Evolutionary conservation across 1,140 invertebrate species (phyloP), one percentile per base, ranked within the genome.

Genomic region (Solenopsis fugax): DNA sequence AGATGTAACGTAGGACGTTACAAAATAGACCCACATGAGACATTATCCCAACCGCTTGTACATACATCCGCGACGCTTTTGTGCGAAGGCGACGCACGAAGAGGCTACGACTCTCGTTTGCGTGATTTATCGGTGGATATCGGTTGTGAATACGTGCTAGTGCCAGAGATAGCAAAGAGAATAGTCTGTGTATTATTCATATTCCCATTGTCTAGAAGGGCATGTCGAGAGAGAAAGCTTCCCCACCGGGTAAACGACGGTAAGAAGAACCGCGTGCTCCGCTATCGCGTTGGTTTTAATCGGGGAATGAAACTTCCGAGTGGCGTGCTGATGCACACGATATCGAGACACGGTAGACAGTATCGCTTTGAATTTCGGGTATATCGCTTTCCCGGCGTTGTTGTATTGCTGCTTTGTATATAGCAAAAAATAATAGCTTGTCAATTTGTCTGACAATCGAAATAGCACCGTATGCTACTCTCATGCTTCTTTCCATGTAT

Each of bases 61-160:
- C 29, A 16, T 78, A 67, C 29, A 16, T 52, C 29, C 76, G 29
- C 13, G 13, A n/a, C 60, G 62, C 45, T 69, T 76, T 67, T 69
- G 77, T 54, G 29, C 77, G 29, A 37, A 67, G 45, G 13, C 48
- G 29, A 67, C 24, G 13, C 48, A 80, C 16, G 37, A 82, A 56
- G 52, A 72, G 54, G 52, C 24, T 50, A n/a, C 6, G 52, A 52
- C 37, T 29, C 29, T 29, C 58, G 50, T 72, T 71, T 18, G 52
- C 24, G 18, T 82, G 50, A 82, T 82, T 82, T 82, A 82, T 72
- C 12, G 37, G 65, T n/a, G 50, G 9, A 71, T 58, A 82, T 82
- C 78, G 78, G 37, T 71, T 37, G 64, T 52, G 52, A 58, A 72
- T 41, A 18, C 21, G 37, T 7, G 29, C 18, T 24, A 45, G 62